Evolutionary conservation across 2,113 vertebrate genomes (phyloP), one percentile per base, ranked within the genome.

Genomic region (Seriola quinqueradiata): DNA sequence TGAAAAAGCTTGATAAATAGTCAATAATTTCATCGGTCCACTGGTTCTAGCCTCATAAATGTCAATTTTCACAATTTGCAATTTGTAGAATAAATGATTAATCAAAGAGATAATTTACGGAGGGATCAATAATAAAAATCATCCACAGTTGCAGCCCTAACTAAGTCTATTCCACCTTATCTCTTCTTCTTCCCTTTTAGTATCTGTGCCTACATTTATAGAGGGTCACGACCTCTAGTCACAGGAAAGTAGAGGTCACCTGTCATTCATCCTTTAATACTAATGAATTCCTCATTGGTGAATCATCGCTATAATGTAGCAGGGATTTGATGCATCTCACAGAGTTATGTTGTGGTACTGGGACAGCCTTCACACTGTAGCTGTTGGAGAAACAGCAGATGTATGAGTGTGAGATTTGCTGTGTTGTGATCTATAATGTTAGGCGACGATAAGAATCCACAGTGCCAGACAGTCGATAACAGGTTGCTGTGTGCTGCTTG

Each of bases 351-450:
- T 16, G 12, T 68, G 25, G n/a, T 75, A 75, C 63, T 60, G 23
- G 54, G 36, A 13, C n/a, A 40, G 23, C 16, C 60, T 54, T 54
- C 72, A 71, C 40, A 25, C 50, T 64, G 40, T 46, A 66, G 57
- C 63, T 65, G 63, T 54, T 65, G 36, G 55, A 38, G 50, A 75
- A 60, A 64, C 57, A 58, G 36, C 70, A 63, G 40, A 67, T 73
- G 74, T 58, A 55, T 32, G 34, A 81, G 60, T 44, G 38, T 32
- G 46, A 59, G 57, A 59, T 75, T 61, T 71, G 48, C 19, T 76
- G 40, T 58, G 5, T 28, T 60, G 25, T 75, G 65, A 71, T 87
- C 60, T 63, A 64, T 83, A 71, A 66, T 73, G 38, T 44, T 61
- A 61, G n/a, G 52, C 54, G 69, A 13, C 8, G 9, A 77, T 55